Evolutionary conservation across 2,797 vertebrate species (phyloP), one percentile per base, ranked within the genome.

Genomic region (Allobates femoralis): DNA sequence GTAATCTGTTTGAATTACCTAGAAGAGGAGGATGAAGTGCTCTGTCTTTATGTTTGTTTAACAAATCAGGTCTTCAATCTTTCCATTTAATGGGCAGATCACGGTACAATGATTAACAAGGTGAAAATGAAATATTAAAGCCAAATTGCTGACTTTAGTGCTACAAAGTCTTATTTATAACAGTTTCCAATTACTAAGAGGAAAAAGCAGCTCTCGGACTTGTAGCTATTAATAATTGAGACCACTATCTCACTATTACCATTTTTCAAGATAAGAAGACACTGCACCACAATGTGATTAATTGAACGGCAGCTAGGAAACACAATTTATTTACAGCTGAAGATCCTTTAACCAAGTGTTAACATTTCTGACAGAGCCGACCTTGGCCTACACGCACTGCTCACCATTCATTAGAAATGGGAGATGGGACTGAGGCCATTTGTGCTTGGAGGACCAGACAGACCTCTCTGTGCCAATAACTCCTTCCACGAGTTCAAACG

Each of bases 151-250:
- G 79, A 86, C 85, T 64, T 86, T 64, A 50, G 37, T 79, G 64
- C 15, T 53, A 81, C 41, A 66, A 66, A 55, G 51, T 46, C 30
- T 66, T 82, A 82, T 66, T 46, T 55, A 85, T 69, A 82, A 82
- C 56, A 28, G 56, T 60, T 82, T 82, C 73, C 85, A 86, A 82
- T 82, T 82, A 82, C 50, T 41, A 56, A 71, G 64, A 86, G 71
- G 34, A 77, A 75, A 66, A 71, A 80, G 21, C 37, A 62, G 67
- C 53, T 81, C 58, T 12, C 28, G 41, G 62, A 86, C 71, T 66
- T 86, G 85, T 64, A 86, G 79, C 46, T 55, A 86, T 86, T 77
- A 86, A 82, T 86, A 77, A 86, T 34, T 67, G 41, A 81, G 58
- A 62, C 55, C 58, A 85, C 77, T 80, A 73, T 74, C 76, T 79